Base-by-base conservation (phyloP, 2,797 vertebrate species). In the Chelmon rostratus region DNA sequence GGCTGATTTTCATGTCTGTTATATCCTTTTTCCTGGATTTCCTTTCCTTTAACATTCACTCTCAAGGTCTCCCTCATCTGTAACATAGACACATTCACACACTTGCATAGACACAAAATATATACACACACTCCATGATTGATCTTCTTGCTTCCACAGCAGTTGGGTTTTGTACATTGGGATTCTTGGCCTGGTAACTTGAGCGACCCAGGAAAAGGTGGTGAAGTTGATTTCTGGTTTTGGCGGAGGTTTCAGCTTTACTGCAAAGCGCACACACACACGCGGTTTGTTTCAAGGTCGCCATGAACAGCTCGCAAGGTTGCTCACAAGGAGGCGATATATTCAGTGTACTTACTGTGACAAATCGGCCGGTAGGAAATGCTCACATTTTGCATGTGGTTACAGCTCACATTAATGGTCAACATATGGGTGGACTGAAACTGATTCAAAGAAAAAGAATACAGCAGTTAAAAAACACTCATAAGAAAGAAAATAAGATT, bases 71-170 rank as follows among this genome's bases (percentile, higher is more conserved):
- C 44, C 8, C 40, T 19, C 21, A 65, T 37, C 46, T 54, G 53
- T 40, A 25, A 56, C 9, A 19, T 3, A 44, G 10, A 23, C 49
- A 52, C 49, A 23, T 0, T 28, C 5, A 49, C 23, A 47, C 57
- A 38, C 15, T 5, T 13, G 46, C 4, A 70, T 3, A 21, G 6
- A 67, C 2, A 64, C 1, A 66, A 52, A 44, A 28, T n/a, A 37
- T 46, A 50, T 44, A 78, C 87, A 25, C 54, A 92, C 90, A 21
- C 4, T 83, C 93, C 92, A 93, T 8, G 84, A 31, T 44, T 86
- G n/a, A 6, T 62, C 4, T 49, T 50, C 9, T 21, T 0, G 59
- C 68, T 53, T 93, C 91, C 87, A 93, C 83, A 92, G 81, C 54
- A 91, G 2, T 2, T 92, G 21, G 4, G 3, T 67, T 0, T 0